Percentiles rank a stretch among this genome's conserved stretches.
Conservation (phyloP, 2,888 invertebrate species). For the Ptycholaimellus sp. region DNA sequence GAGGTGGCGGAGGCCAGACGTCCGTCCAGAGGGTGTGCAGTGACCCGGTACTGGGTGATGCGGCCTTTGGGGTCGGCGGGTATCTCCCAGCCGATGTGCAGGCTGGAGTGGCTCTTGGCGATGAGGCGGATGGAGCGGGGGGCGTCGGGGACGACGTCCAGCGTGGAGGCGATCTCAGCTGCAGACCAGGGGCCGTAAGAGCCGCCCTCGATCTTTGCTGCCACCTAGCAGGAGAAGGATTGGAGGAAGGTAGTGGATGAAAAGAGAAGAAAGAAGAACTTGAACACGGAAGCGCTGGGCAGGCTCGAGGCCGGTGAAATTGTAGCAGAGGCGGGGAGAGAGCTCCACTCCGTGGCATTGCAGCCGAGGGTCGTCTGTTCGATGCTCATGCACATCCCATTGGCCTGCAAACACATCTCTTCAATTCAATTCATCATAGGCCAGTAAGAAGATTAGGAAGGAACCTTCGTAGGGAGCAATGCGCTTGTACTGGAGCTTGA, state of each 20-base stretch:
- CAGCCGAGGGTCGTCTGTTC: conserved; percentile 12
- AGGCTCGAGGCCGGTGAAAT: conserved; percentile 20
- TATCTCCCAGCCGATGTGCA: conserved; percentile 22
- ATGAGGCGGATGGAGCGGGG: conserved; percentile 20
- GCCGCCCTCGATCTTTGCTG: conserved; percentile 21
- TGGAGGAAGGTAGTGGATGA: background rate
- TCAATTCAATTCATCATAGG: background rate
- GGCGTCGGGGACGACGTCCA: conserved; percentile 22
- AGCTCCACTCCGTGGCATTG: conserved; percentile 14
- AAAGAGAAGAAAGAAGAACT: conserved; percentile 5
- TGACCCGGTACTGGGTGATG: conserved; percentile 21
- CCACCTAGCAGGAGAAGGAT: conserved; percentile 8
- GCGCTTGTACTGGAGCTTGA: conserved; percentile 20
- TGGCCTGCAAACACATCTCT: background rate
- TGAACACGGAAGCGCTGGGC: conserved; percentile 23
- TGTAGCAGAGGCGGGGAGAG: conserved; percentile 21
- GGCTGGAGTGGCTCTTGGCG: conserved; percentile 20
- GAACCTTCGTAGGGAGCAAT: conserved; percentile 17
- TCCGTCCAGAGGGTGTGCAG: conserved; percentile 16
- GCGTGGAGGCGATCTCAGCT: conserved; percentile 21
- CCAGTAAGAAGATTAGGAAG: background rate
- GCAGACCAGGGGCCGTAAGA: conserved; percentile 21
- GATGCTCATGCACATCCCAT: conserved; percentile 12
- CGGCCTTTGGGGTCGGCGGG: conserved; percentile 18
- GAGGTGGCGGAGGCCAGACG: conserved; percentile 6